phyloP scores from a whole-genome alignment of 1,140 invertebrate species.

The Cataglyphis hispanica region DNA sequence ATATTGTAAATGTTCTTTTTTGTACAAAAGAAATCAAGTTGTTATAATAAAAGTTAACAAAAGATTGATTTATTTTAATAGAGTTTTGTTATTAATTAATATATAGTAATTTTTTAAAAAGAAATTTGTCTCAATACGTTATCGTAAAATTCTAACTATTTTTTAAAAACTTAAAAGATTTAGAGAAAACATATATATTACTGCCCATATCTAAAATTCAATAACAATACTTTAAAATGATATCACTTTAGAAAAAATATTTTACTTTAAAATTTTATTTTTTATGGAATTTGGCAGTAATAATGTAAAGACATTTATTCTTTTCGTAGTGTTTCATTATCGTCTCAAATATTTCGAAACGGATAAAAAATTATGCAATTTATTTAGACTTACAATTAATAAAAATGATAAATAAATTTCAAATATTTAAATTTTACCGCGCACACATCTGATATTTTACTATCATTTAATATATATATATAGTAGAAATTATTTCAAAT shows the following conservation, averaged over 20 bases:
- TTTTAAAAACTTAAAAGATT: neutral
- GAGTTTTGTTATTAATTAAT: neutral
- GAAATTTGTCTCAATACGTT: neutral
- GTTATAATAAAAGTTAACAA: conserved; percentile 67
- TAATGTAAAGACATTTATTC: no score
- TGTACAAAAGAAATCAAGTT: conserved; percentile 64
- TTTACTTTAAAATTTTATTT: no score
- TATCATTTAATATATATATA: neutral
- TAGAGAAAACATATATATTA: neutral
- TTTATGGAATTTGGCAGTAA: no score
- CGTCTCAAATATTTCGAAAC: no score
- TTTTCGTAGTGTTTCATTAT: no score
- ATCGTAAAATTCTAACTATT: neutral
- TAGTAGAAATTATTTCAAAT: neutral
- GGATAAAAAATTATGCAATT: no score
- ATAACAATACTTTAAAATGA: no score
- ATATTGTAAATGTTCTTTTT: conserved; percentile 67
- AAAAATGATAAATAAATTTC: no score
- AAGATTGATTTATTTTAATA: conserved; percentile 28
- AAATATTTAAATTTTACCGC: neutral
- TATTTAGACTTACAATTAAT: no score
- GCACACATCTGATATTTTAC: neutral
- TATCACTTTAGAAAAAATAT: no score
- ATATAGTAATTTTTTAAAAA: neutral
- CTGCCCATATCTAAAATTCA: neutral